phyloP scores from a whole-genome alignment of 2,797 vertebrate genomes.

The Poeciliopsis paucimaculata region DNA sequence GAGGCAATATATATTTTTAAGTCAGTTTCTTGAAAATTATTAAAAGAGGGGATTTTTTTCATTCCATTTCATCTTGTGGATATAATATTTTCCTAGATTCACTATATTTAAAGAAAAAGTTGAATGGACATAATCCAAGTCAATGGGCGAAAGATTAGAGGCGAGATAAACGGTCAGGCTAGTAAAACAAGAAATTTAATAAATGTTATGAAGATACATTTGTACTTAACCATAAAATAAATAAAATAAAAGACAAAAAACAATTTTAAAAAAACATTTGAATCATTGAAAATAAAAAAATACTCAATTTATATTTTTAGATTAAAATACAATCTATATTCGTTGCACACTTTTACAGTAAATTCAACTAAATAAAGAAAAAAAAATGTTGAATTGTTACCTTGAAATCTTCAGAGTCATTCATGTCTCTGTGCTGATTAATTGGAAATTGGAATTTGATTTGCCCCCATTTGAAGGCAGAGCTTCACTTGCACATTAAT shows the following conservation, averaged over 20 bases:
- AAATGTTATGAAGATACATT: background rate
- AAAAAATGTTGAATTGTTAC: conserved; percentile 61
- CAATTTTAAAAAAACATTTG: no score
- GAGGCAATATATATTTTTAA: no score
- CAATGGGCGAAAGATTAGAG: no score
- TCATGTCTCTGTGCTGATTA: conserved; percentile 66
- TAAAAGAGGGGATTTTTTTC: no score
- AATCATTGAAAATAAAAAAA: background rate
- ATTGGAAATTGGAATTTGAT: conserved; percentile 61
- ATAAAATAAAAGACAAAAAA: background rate
- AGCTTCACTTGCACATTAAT: conserved; percentile 64
- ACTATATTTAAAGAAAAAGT: no score
- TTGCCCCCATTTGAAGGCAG: conserved; percentile 62
- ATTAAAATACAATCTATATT: background rate
- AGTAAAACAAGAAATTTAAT: background rate
- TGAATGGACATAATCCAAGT: no score
- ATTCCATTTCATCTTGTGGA: no score
- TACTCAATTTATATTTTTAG: background rate
- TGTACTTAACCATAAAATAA: background rate
- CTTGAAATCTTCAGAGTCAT: conserved; percentile 72
- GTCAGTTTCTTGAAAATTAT: no score
- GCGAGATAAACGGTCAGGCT: no score
- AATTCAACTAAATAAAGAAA: background rate
- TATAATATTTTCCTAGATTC: no score
- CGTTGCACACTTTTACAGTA: background rate